Evolutionary conservation across 1,140 invertebrate genomes (phyloP).

Genomic region (Pseudobourletiella spinata): DNA sequence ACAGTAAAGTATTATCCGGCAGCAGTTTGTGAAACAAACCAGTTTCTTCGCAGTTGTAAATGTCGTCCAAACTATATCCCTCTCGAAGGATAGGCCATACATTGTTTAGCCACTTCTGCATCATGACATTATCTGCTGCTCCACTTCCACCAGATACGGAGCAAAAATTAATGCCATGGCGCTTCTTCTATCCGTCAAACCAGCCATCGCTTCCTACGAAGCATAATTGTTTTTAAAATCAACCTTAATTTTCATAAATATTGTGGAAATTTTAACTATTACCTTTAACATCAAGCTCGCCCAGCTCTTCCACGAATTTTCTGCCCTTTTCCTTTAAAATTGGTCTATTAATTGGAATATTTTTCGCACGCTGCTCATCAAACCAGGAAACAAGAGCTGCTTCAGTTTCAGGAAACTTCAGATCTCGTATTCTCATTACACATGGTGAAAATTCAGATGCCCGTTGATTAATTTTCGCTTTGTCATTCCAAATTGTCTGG

Average conservation of each 20-base stretch:
- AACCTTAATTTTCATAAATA: too few relatives aligned
- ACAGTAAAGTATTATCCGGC: slow-evolving; percentile 33
- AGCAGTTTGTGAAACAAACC: slow-evolving; percentile 38
- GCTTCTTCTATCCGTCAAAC: slow-evolving; percentile 39
- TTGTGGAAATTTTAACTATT: too few relatives aligned
- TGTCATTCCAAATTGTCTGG: slow-evolving; percentile 9
- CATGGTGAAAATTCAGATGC: background rate
- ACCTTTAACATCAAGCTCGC: slow-evolving; percentile 37
- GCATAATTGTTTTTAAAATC: too few relatives aligned
- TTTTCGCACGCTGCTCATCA: background rate
- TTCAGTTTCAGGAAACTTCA: background rate
- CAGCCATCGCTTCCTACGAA: slow-evolving; percentile 41
- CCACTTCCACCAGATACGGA: slow-evolving; percentile 39
- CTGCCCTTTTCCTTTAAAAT: slow-evolving; percentile 39
- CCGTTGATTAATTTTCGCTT: slow-evolving; percentile 4
- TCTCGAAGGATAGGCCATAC: slow-evolving; percentile 3
- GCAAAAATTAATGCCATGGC: slow-evolving; percentile 37
- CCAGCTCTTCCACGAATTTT: slow-evolving; percentile 38
- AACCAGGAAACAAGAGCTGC: background rate
- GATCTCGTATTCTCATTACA: background rate
- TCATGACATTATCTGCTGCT: slow-evolving; percentile 33
- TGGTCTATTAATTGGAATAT: slow-evolving; percentile 37
- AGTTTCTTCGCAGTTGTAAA: slow-evolving; percentile 40
- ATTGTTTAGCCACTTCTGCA: slow-evolving; percentile 1
- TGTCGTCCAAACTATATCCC: slow-evolving; percentile 19